Percentiles rank a stretch among this genome's conserved stretches.
phyloP scores from a whole-genome alignment of 1,140 invertebrate species.

The Diuraphis noxia region DNA sequence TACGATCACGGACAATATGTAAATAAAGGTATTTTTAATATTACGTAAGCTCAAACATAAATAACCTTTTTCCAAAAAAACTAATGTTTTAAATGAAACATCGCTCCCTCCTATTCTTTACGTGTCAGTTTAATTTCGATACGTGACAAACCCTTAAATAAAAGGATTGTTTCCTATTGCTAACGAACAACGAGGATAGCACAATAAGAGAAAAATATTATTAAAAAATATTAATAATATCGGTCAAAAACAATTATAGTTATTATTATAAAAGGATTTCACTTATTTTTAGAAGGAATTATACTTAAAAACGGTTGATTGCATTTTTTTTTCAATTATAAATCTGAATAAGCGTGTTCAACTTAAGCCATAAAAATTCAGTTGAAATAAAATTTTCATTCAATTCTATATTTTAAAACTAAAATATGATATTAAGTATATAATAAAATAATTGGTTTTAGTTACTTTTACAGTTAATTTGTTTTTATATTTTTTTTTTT shows the following conservation, averaged over 20 bases:
- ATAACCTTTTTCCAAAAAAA: neutral
- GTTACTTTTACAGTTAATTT: neutral
- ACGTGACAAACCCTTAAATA: conserved; percentile 10
- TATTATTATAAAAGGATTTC: neutral
- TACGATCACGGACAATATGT: neutral
- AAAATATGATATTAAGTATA: neutral
- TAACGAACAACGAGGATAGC: neutral
- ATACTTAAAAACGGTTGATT: neutral
- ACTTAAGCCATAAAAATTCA: neutral
- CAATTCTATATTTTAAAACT: neutral
- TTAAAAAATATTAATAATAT: too few species aligned
- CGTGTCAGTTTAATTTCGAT: neutral
- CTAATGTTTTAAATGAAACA: neutral
- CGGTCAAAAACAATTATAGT: neutral
- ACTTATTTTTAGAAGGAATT: neutral
- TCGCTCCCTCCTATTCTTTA: neutral
- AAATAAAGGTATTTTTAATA: neutral
- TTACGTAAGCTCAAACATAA: neutral
- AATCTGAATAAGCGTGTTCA: neutral
- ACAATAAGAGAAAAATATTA: too few species aligned
- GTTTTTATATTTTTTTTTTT: neutral
- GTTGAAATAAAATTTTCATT: neutral
- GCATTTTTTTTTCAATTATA: neutral
- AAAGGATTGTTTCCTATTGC: neutral
- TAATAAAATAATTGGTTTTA: neutral